Evolutionary conservation across 2,888 invertebrate genomes (phyloP).

Genomic region (Drosophila kanekoi): DNA sequence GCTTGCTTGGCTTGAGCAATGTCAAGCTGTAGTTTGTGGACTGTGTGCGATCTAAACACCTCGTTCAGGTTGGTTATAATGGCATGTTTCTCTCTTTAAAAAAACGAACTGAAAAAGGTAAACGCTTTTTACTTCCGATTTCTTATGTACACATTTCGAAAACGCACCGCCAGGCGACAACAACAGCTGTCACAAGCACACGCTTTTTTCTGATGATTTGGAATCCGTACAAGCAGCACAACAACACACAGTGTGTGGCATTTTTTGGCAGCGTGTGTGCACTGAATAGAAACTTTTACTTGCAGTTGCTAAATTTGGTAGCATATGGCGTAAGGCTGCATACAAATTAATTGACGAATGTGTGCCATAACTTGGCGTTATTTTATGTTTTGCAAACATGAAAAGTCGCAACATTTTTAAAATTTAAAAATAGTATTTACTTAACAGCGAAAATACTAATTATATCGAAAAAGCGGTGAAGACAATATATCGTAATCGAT

Average conservation of each 20-base stretch:
- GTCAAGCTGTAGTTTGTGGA: conserved; percentile 30
- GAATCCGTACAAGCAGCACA: conserved; percentile 72
- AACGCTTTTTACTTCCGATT: conserved; percentile 73
- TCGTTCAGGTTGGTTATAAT: conserved; percentile 28
- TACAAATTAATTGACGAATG: conserved; percentile 5
- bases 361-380: not conserved
- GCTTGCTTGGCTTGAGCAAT: conserved; percentile 18
- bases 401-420: not conserved
- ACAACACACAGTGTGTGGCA: conserved; percentile 64
- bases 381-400: not conserved
- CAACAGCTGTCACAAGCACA: conserved; percentile 68
- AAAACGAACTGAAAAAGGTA: conserved; percentile 21
- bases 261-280: conserved; percentile 31
- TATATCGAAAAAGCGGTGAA: not conserved
- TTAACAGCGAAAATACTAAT: conserved; percentile 23
- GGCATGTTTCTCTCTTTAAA: conserved; percentile 11
- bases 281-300: conserved; percentile 36
- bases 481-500: conserved; percentile 6
- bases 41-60: conserved; percentile 70
- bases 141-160: conserved; percentile 60
- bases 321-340: conserved; percentile 50
- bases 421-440: conserved; percentile 7
- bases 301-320: conserved; percentile 33
- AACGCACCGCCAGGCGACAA: conserved; percentile 65
- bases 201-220: conserved; percentile 70